A percentile compares a stretch with the other conserved stretches of the same genome.
Evolutionary conservation across 2,797 vertebrate genomes (phyloP).

Genomic region (Podargus strigoides): DNA sequence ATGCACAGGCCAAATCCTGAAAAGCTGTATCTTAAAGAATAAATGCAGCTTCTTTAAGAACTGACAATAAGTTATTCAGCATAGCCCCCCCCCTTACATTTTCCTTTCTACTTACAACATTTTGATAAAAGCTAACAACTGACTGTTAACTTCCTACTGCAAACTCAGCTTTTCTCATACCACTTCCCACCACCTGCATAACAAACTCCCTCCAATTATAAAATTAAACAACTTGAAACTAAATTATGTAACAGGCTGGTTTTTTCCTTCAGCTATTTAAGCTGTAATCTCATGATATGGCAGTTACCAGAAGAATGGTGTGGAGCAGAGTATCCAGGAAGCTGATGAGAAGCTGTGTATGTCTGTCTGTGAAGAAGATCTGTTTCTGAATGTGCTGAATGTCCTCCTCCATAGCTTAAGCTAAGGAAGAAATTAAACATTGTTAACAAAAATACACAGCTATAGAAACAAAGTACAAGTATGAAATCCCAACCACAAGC

Average conservation of each 20-base stretch:
- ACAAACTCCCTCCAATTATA: background rate
- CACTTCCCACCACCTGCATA: background rate
- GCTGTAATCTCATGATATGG: background rate
- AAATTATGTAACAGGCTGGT: background rate
- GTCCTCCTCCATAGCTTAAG: slow-evolving; percentile 92
- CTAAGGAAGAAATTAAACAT: slow-evolving; percentile 70
- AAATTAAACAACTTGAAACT: background rate
- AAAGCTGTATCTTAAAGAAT: background rate
- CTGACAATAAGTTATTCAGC: background rate
- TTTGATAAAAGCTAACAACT: background rate
- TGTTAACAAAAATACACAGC: slow-evolving; percentile 35
- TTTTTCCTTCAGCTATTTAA: background rate
- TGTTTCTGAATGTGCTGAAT: slow-evolving; percentile 85
- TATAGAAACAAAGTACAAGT: background rate
- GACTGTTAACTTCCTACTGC: background rate
- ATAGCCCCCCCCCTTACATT: background rate
- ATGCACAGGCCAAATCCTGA: background rate
- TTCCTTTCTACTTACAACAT: background rate
- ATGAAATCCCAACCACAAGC: background rate
- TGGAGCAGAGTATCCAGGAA: slow-evolving; percentile 87
- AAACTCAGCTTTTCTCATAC: background rate
- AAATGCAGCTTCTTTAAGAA: background rate
- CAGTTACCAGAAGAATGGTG: slow-evolving; percentile 87
- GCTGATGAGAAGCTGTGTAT: slow-evolving; percentile 87
- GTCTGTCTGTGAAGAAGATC: slow-evolving; percentile 92